These are phyloP conservation scores for Melipona bicolor DNA, from an alignment of 2,888 invertebrate genomes.

Conservation along the genomic window DNA sequence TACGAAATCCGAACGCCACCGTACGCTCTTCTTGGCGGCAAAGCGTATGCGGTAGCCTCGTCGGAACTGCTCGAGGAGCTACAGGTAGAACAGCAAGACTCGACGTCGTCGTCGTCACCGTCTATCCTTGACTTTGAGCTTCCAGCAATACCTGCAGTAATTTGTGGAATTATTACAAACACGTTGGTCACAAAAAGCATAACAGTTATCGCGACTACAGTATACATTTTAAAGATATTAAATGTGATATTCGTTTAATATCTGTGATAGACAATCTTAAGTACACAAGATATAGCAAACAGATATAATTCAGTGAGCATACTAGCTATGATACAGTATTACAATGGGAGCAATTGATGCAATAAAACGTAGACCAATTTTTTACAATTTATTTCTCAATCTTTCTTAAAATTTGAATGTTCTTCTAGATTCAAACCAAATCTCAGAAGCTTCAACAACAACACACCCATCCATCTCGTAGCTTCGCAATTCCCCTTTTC, in stretches of 20 bases:
- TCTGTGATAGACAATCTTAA: no score
- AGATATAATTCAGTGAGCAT: not conserved
- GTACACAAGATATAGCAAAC: not conserved
- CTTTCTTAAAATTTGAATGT: not conserved
- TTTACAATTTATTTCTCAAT: no score
- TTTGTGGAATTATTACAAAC: not conserved
- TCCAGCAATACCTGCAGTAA: constrained; percentile 82
- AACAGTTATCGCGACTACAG: not conserved
- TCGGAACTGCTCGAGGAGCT: constrained; percentile 93
- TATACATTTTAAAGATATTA: no score
- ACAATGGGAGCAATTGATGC: not conserved
- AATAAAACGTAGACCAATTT: not conserved
- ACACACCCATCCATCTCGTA: not conserved
- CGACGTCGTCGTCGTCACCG: constrained; percentile 85
- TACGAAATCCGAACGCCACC: constrained; percentile 96
- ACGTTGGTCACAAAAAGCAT: not conserved
- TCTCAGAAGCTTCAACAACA: no score
- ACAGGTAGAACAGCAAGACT: constrained; percentile 95
- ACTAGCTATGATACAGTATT: not conserved
- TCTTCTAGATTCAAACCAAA: not conserved
- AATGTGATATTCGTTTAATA: no score
- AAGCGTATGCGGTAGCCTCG: constrained; percentile 93
- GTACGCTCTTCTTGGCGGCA: constrained; percentile 93
- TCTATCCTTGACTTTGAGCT: constrained; percentile 81
- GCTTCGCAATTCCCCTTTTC: no score